Base-by-base conservation (phyloP, 2,888 invertebrate genomes). In the Dyspetes luteomarginatus region DNA sequence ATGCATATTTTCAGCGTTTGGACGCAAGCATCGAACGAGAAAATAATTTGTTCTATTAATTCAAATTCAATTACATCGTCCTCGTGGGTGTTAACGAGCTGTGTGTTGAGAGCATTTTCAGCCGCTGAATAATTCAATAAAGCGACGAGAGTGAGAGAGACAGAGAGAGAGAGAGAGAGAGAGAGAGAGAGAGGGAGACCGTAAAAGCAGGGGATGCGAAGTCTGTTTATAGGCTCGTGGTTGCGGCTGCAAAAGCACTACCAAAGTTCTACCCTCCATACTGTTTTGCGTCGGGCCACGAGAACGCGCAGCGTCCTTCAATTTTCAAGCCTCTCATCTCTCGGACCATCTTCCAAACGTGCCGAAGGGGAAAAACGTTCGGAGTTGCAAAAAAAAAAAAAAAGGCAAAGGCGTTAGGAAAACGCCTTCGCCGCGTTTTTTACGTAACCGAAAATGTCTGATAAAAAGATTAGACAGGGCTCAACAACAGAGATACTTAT, bases 61-160 rank as follows among this genome's bases (percentile, higher is more conserved):
- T 86, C 77, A 82, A 83, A 87, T 86, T 86, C 82, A 82, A 87
- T 85, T 84, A 85, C 67, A 81, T 82, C 62, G 81, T 69, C 65
- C 36, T 5, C 56, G 76, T 65, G 76, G 74, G 52, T 81, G 83
- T 58, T 84, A 87, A 87, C 84, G 84, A 84, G 80, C 78, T 76
- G 81, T 78, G 82, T 60, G 80, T 80, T 67, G 73, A 64, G 73
- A 81, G 74, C 65, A 78, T 83, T 82, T 81, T 78, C 62, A 83
- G 72, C 64, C 74, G 78, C 36, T 86, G 85, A 87, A 87, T 87
- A 82, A 87, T 87, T 87, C 84, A 86, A 78, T 72, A 68, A 68
- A 76, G 60, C 67, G 52, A 62, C 67, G 68, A 58, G 58, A 58
- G n/a, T n/a, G n/a, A n/a, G n/a, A n/a, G n/a, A n/a, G n/a, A n/a